phyloP scores from a whole-genome alignment of 2,113 vertebrate genomes.

The Oceanodroma tethys region DNA sequence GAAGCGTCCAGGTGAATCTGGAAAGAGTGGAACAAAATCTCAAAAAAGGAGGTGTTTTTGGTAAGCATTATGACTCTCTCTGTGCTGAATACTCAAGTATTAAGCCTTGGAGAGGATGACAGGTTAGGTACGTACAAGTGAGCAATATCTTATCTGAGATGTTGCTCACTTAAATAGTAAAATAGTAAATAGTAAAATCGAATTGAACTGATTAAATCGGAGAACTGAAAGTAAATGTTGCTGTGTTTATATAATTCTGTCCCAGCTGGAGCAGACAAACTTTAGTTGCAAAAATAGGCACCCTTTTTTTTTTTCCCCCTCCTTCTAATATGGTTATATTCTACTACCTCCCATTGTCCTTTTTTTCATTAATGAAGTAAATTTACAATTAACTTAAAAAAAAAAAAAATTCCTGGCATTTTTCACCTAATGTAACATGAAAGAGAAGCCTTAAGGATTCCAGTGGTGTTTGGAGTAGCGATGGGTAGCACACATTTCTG shows the following conservation, averaged over 20 bases:
- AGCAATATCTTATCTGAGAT: background rate
- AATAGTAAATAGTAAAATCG: background rate
- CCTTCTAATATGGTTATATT: background rate
- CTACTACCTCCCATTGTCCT: background rate
- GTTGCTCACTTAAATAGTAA: background rate
- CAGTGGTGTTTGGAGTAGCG: background rate
- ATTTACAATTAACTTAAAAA: background rate
- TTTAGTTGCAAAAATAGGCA: background rate
- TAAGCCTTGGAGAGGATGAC: background rate
- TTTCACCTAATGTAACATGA: background rate
- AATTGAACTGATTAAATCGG: background rate
- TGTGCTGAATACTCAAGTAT: background rate
- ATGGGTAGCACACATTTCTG: background rate
- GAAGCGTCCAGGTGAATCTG: slow-evolving; percentile 69
- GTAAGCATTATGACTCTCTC: slow-evolving; percentile 60
- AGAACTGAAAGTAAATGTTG: background rate
- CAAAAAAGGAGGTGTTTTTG: slow-evolving; percentile 80
- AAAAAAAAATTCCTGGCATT: background rate
- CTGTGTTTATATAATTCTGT: background rate
- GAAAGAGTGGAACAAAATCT: background rate
- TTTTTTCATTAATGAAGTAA: background rate
- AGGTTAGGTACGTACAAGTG: background rate
- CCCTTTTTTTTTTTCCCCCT: too few species aligned
- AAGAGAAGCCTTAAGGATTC: background rate
- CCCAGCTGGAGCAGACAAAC: background rate